Conservation (phyloP, 2,888 invertebrate species). For the Drosophila helvetica region DNA sequence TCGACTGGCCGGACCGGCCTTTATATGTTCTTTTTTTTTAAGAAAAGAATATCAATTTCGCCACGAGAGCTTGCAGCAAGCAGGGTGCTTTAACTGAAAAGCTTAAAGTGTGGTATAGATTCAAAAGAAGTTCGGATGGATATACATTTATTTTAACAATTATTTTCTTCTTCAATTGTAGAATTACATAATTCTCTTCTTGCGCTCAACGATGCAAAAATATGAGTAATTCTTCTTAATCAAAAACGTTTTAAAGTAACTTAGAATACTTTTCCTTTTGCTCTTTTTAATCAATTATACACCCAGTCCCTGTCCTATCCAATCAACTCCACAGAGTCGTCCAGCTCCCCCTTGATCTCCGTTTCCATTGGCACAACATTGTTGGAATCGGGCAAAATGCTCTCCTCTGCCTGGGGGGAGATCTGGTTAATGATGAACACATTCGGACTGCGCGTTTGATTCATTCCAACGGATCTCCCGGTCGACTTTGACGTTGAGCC, state of each 20-base stretch:
- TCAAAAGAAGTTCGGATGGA: no score
- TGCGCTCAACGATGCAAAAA: constrained; percentile 28
- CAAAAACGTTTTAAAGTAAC: constrained; percentile 37
- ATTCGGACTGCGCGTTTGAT: constrained; percentile 38
- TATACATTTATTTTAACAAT: constrained; percentile 30
- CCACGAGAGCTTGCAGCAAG: constrained; percentile 8
- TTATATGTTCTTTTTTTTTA: constrained; percentile 3
- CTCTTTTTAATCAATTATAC: neutral
- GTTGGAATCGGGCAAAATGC: constrained; percentile 56
- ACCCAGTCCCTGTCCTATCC: constrained; percentile 4
- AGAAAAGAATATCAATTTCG: constrained; percentile 9
- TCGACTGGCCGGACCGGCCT: neutral
- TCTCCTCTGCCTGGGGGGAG: constrained; percentile 49
- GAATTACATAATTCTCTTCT: constrained; percentile 22
- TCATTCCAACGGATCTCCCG: neutral
- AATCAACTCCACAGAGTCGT: constrained; percentile 50
- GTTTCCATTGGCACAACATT: constrained; percentile 17
- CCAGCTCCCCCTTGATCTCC: constrained; percentile 65
- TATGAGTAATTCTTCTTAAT: constrained; percentile 21
- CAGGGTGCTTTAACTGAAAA: neutral
- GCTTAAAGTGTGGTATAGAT: neutral
- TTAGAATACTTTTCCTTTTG: constrained; percentile 39
- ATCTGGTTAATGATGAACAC: constrained; percentile 55
- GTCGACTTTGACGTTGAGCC: neutral
- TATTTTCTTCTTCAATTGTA: constrained; percentile 7